Conservation (phyloP, 2,113 vertebrate genomes). For the Nycticryphes semicollaris region DNA sequence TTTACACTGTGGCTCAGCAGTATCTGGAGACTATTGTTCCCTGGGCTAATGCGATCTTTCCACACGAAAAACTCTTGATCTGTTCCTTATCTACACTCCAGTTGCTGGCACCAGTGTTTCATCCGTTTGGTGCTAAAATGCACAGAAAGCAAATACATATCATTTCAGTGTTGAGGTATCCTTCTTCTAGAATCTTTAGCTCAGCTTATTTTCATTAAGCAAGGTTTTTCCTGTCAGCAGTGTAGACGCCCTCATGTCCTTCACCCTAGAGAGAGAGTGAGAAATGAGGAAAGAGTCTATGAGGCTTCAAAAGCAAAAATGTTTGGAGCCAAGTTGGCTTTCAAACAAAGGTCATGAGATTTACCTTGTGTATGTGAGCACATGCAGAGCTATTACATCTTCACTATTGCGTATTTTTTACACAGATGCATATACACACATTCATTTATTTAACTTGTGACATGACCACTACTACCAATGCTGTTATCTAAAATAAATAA, state of each 20-base stretch:
- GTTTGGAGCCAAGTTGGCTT: background rate
- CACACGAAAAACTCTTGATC: constrained; percentile 56
- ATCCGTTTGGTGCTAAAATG: constrained; percentile 59
- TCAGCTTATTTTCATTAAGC: constrained; percentile 46
- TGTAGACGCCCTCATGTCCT: background rate
- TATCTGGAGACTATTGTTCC: constrained; percentile 56
- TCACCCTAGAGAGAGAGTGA: background rate
- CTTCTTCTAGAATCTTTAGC: constrained; percentile 34
- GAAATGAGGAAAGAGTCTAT: constrained; percentile 2
- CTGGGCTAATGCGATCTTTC: constrained; percentile 68
- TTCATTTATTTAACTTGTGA: constrained; percentile 10
- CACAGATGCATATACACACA: background rate
- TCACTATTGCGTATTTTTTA: background rate
- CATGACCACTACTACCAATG: background rate
- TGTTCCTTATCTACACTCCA: constrained; percentile 62
- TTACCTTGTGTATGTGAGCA: background rate
- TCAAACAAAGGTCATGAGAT: background rate
- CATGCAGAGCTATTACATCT: background rate
- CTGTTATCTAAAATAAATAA: constrained; percentile 9
- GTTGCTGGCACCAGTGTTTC: constrained; percentile 65
- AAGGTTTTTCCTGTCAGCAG: constrained; percentile 5
- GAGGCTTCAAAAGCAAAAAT: constrained; percentile 1
- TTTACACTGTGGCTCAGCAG: constrained; percentile 57
- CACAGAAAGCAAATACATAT: constrained; percentile 39
- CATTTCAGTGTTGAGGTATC: constrained; percentile 3